These are phyloP conservation scores for Thecophora atra DNA, from an alignment of 2,888 invertebrate genomes.

Conservation along the genomic window DNA sequence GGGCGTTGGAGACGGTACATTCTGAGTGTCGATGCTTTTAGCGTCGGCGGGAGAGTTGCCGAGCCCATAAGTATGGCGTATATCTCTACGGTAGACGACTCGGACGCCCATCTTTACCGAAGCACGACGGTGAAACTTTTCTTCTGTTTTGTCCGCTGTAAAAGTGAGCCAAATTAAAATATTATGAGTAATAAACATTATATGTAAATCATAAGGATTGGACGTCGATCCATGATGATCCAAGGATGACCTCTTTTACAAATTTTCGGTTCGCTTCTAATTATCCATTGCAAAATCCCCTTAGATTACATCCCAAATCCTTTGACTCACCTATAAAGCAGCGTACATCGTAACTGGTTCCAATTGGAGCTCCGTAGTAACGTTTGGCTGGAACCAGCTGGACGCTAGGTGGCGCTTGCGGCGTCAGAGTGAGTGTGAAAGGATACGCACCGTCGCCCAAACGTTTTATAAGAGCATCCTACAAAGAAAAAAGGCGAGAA, in stretches of 20 bases:
- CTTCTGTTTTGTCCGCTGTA: slow-evolving; percentile 85
- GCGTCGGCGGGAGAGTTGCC: slow-evolving; percentile 58
- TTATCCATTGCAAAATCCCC: no score
- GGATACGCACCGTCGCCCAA: slow-evolving; percentile 83
- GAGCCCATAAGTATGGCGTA: slow-evolving; percentile 51
- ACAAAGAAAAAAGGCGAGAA: slow-evolving; percentile 52
- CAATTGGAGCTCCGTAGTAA: slow-evolving; percentile 90
- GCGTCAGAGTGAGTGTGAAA: slow-evolving; percentile 82
- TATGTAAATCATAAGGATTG: no score
- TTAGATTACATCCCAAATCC: no score
- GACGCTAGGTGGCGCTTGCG: slow-evolving; percentile 89
- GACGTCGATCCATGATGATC: no score
- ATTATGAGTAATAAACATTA: no score
- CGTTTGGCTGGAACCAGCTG: slow-evolving; percentile 90
- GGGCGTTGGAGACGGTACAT: slow-evolving; percentile 52
- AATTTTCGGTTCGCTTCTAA: no score
- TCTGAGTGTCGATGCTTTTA: slow-evolving; percentile 47
- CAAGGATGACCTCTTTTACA: no score
- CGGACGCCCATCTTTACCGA: slow-evolving; percentile 87
- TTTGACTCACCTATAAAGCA: slow-evolving; percentile 80
- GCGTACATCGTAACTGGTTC: slow-evolving; percentile 88
- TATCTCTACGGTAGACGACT: slow-evolving; percentile 74
- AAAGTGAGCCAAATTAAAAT: no score
- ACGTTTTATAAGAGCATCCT: slow-evolving; percentile 83
- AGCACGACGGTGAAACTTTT: slow-evolving; percentile 81